Base-by-base conservation (phyloP, 2,888 invertebrate species). In the Eupsilia transversa region DNA sequence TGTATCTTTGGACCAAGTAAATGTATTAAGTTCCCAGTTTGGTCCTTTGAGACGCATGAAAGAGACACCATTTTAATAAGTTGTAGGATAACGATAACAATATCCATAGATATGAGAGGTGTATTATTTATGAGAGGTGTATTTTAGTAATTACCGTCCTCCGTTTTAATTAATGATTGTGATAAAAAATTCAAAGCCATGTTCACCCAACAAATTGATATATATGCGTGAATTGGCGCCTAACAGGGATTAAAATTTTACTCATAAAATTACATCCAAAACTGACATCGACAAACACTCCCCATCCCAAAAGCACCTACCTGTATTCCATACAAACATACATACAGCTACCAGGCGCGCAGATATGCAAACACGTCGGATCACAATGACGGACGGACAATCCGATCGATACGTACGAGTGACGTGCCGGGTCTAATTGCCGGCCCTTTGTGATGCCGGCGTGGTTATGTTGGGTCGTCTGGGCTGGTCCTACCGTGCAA, bases 351-450 rank as follows among this genome's bases (percentile, higher is more conserved):
- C 86, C 84, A 87, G 82, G 74, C 80, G 63, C 64, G 65, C 84
- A 82, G 82, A 88, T 86, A 89, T 87, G 83, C 85, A 90, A 89
- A 87, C 81, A 86, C 83, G 72, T 83, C 82, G 84, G 57, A 78
- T 74, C 86, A 83, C 82, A 85, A 82, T 83, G 87, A 89, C 86
- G 82, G 86, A 89, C 86, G 82, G 88, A 90, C 91, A 88, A 89
- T 84, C 82, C 84, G 90, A 91, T 92, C 93, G 90, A 93, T 92
- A 89, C 81, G 74, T 92, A 87, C 83, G 79, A 86, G 67, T 86
- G 83, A 84, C 83, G 86, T 81, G 83, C 83, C 78, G 80, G 75
- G 68, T 78, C 88, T 89, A 90, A 90, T 89, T 89, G 89, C 82
- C 66, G 67, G 66, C 82, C 80, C 79, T 86, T 81, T 87, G 83